Percentiles rank a stretch among this genome's conserved stretches.
phyloP scores from a whole-genome alignment of 2,113 vertebrate genomes.

The Uria aalge region DNA sequence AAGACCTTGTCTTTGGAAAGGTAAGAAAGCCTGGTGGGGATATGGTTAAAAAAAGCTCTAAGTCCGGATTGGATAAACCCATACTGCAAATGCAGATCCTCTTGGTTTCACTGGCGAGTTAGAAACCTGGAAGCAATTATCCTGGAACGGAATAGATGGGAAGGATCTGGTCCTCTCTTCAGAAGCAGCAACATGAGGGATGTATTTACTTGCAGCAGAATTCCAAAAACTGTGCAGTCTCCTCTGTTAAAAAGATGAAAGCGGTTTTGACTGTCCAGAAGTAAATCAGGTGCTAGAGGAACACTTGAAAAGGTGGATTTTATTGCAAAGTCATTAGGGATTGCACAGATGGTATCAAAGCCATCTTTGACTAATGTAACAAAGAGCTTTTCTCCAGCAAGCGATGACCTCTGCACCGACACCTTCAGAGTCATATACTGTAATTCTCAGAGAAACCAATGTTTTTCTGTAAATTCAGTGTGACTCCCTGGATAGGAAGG shows the following conservation, averaged over 20 bases:
- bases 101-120: not conserved
- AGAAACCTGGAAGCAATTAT: slow-evolving; percentile 9
- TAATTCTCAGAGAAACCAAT: not conserved
- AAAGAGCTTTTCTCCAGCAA: slow-evolving; percentile 12
- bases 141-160: not conserved
- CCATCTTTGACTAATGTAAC: not conserved
- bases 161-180: not conserved
- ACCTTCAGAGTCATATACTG: not conserved
- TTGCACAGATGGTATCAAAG: not conserved
- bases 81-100: not conserved
- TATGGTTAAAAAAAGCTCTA: not conserved
- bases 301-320: not conserved
- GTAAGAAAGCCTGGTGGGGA: slow-evolving; percentile 35
- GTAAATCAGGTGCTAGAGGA: not conserved
- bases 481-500: slow-evolving; percentile 15
- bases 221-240: not conserved
- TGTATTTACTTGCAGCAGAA: slow-evolving; percentile 3
- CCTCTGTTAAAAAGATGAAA: not conserved
- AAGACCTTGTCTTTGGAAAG: slow-evolving; percentile 77
- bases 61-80: not conserved
- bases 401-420: not conserved
- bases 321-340: not conserved
- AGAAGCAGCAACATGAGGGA: not conserved
- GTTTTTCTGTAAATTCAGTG: slow-evolving; percentile 19
- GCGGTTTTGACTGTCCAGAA: not conserved